phyloP scores from a whole-genome alignment of 2,113 vertebrate genomes.

The Variabilichromis moorii region DNA sequence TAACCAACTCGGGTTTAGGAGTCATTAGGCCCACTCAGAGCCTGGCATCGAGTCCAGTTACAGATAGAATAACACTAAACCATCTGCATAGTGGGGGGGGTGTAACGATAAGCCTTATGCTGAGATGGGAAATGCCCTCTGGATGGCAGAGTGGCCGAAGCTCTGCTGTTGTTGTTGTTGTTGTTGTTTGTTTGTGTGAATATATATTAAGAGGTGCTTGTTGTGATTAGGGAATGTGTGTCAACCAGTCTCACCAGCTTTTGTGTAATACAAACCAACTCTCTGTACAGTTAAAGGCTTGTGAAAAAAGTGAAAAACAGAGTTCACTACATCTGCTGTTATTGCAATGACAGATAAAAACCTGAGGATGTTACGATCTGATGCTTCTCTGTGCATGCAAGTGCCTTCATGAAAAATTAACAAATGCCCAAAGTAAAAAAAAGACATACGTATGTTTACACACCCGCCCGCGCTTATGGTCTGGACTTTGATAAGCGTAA shows the following conservation, averaged over 20 bases:
- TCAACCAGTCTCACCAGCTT: neutral
- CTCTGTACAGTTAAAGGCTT: neutral
- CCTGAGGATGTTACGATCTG: neutral
- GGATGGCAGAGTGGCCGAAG: neutral
- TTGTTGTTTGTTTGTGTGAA: neutral
- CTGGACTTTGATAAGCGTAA: neutral
- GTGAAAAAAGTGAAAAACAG: neutral
- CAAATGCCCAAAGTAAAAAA: neutral
- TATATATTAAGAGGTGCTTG: neutral
- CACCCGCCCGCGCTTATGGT: accelerated
- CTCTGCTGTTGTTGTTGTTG: neutral
- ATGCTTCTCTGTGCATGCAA: neutral
- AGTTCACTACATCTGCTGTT: neutral
- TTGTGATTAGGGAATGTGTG: neutral
- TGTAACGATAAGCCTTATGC: conserved; percentile 41
- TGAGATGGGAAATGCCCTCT: conserved; percentile 36
- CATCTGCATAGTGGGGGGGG: conserved; percentile 49
- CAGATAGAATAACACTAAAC: conserved; percentile 64
- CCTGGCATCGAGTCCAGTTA: conserved; percentile 47
- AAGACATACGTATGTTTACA: neutral
- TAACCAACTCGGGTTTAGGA: conserved; percentile 55
- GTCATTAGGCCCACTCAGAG: conserved; percentile 58
- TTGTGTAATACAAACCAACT: neutral
- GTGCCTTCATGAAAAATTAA: neutral
- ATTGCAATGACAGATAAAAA: neutral